Base-by-base conservation (phyloP, 2,113 vertebrate genomes). In the Ameiurus melas region DNA sequence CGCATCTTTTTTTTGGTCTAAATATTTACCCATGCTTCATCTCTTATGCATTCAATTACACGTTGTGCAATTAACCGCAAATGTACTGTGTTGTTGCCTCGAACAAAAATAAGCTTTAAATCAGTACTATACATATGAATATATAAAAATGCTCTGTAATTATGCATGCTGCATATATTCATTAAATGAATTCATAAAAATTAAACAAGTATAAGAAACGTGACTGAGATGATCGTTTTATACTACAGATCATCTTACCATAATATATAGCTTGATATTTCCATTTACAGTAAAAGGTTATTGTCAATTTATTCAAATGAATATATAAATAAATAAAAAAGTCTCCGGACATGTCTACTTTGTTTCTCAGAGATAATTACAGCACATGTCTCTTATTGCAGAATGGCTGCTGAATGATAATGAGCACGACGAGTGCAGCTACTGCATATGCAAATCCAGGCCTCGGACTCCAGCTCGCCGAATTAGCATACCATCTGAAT, bases 401-500 rank as follows among this genome's bases (percentile, higher is more conserved):
- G 86, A 89, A 90, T 90, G 91, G 89, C 90, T 87, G 89, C 86
- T 89, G 91, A 92, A 91, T 90, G 88, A 90, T 93, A 94, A 93
- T 91, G 94, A 94, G 92, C 85, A 87, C 85, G 88, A 80, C 87
- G 83, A 87, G 91, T 89, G 93, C 91, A 88, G 93, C 91, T 93
- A 89, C 93, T 92, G 91, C 89, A 77, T 86, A 88, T 91, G 87
- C 91, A 92, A 94, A 93, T 88, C 92, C 92, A 94, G 90, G 92
- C 91, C 92, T 91, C 47, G 79, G 78, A n/a, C 27, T 75, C 79
- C 27, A 85, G 78, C 66, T 62, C 53, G 84, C 19, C 22, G 51
- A 86, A 92, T 96, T 95, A 94, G 94, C 94, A 95, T 95, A 94
- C 93, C 94, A 95, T 96, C 94, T 95, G 95, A 95, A 95, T 95